phyloP scores from a whole-genome alignment of 2,797 vertebrate species.

The Esox masquinongy region DNA sequence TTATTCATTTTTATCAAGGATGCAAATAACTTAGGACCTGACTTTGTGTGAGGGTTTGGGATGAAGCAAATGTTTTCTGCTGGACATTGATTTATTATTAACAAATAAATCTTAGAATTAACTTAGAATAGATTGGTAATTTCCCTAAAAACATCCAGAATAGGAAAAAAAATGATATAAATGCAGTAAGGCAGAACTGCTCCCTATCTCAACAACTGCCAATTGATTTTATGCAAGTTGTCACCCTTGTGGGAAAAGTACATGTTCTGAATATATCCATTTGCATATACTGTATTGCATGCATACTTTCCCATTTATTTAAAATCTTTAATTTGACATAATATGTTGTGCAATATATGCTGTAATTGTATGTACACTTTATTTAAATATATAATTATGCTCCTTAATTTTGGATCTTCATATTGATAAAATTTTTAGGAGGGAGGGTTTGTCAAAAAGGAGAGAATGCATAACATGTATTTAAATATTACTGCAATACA shows the following conservation, averaged over 20 bases:
- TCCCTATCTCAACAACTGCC: constrained; percentile 22
- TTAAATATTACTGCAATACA: constrained; percentile 14
- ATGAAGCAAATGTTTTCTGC: too few species aligned
- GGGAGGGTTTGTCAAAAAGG: constrained; percentile 23
- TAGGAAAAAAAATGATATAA: not conserved
- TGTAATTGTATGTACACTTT: constrained; percentile 60
- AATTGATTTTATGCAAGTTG: constrained; percentile 37
- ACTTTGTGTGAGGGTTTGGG: too few species aligned
- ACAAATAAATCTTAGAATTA: too few species aligned
- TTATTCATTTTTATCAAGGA: too few species aligned
- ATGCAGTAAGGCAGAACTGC: not conserved
- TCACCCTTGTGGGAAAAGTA: constrained; percentile 31
- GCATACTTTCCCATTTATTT: constrained; percentile 65
- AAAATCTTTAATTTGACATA: constrained; percentile 67
- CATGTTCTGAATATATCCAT: constrained; percentile 47
- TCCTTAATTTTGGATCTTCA: constrained; percentile 50
- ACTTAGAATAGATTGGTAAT: too few species aligned
- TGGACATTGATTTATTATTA: too few species aligned
- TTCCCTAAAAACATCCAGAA: too few species aligned
- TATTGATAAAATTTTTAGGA: constrained; percentile 44
- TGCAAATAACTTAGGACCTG: too few species aligned
- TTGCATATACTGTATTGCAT: constrained; percentile 58
- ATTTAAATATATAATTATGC: constrained; percentile 42
- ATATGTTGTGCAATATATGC: constrained; percentile 66
- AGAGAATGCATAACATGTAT: not conserved